phyloP scores from a whole-genome alignment of 2,888 invertebrate species.

The Agonopterix subpropinquella region DNA sequence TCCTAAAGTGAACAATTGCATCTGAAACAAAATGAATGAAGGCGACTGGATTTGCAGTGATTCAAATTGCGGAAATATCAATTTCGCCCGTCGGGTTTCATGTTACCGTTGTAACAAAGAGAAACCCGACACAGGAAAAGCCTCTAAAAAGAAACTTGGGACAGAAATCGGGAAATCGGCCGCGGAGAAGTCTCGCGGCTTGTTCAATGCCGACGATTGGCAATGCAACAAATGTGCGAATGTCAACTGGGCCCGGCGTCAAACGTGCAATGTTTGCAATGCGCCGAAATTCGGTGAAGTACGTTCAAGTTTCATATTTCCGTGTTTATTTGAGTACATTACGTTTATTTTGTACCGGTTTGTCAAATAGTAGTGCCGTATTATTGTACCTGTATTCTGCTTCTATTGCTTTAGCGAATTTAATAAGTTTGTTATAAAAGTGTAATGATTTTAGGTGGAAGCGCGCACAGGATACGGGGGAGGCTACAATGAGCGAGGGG shows the following conservation, averaged over 20 bases:
- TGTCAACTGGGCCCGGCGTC: slow-evolving; percentile 98
- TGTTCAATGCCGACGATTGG: slow-evolving; percentile 99
- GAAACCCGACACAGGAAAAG: slow-evolving; percentile 52
- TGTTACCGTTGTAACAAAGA: slow-evolving; percentile 96
- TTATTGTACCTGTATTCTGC: not conserved
- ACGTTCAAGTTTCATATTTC: slow-evolving; percentile 47
- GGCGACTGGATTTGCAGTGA: slow-evolving; percentile 82
- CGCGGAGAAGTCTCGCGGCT: slow-evolving; percentile 98
- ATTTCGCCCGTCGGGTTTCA: slow-evolving; percentile 91
- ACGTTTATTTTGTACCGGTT: not conserved
- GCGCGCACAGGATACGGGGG: slow-evolving; percentile 89
- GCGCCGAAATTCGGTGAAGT: slow-evolving; percentile 98
- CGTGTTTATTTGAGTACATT: not conserved
- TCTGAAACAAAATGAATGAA: slow-evolving; percentile 65
- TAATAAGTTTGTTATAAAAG: not conserved
- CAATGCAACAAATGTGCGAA: slow-evolving; percentile 99
- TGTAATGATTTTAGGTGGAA: slow-evolving; percentile 65
- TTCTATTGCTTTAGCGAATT: no score
- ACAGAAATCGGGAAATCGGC: slow-evolving; percentile 98
- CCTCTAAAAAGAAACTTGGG: slow-evolving; percentile 86
- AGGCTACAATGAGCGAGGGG: slow-evolving; percentile 96
- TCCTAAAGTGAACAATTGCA: slow-evolving; percentile 25
- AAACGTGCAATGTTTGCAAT: slow-evolving; percentile 98
- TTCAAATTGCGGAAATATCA: slow-evolving; percentile 91
- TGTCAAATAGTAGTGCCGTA: not conserved